Base-by-base conservation (phyloP, 2,888 invertebrate species). In the Dynastes maya region DNA sequence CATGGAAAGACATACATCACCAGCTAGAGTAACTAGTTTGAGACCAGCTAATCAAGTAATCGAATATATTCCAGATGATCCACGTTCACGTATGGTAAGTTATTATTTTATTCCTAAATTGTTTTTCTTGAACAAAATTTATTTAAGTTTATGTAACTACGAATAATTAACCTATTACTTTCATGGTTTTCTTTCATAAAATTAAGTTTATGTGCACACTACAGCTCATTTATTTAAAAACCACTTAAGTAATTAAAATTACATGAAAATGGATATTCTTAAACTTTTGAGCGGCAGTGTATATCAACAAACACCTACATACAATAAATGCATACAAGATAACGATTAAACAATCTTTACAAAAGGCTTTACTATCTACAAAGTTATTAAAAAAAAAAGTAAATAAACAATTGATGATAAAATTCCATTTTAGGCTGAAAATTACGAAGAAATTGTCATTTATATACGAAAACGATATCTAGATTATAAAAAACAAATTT, bases 1-100 rank as follows among this genome's bases (percentile, higher is more conserved):
- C 84, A 85, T 79, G 86, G 83, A 79, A 87, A 87, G 79, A 3
- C 67, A 67, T 16, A 45, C 67, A 22, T 88, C 88, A 1, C 81
- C 88, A 22, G 87, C 85, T 76, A 82, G 88, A 75, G 84, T 87
- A 55, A 81, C 86, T 13, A 86, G 86, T 78, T 80, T 86, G 1
- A 87, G 87, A 82, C 81, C 88, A 6, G 82, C 88, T 2, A 89
- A 88, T 82, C 88, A 89, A 11, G 84, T 86, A 9, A 87, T 87
- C 2, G 88, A 89, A 80, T 88, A 88, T 78, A 85, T 86, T 16
- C 87, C 88, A n/a, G 88, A 88, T 80, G 88, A 88, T 81, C 85
- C 88, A 11, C 88, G 88, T 80, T 86, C 81, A 77, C 88, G 88
- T 78, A 85, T 86, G 80, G 89, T 89, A 84, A 81, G 80, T 80